phyloP scores from a whole-genome alignment of 2,888 invertebrate genomes.

The Lithophane leautieri region DNA sequence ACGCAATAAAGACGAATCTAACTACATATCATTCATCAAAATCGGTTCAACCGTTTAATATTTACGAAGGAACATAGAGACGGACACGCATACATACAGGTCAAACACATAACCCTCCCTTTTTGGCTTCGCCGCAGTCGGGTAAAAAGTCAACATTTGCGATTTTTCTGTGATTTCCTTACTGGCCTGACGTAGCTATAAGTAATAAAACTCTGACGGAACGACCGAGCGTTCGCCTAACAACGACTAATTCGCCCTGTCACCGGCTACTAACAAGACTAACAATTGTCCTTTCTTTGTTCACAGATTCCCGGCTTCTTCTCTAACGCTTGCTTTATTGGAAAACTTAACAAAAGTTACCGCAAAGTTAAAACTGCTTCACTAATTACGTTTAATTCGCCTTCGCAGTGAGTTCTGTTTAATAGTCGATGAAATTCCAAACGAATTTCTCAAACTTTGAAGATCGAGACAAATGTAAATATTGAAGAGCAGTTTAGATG shows the following conservation, averaged over 20 bases:
- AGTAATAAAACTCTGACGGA: slow-evolving; percentile 54
- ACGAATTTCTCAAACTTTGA: slow-evolving; percentile 55
- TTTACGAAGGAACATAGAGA: too few relatives aligned
- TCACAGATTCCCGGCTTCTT: slow-evolving; percentile 82
- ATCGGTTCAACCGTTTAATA: too few relatives aligned
- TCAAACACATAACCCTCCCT: too few relatives aligned
- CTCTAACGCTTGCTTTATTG: slow-evolving; percentile 75
- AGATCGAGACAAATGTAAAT: slow-evolving; percentile 62
- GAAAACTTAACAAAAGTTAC: slow-evolving; percentile 73
- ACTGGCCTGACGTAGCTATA: slow-evolving; percentile 44
- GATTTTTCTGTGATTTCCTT: slow-evolving; percentile 59
- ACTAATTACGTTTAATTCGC: slow-evolving; percentile 61
- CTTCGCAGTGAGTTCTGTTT: slow-evolving; percentile 52
- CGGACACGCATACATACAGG: too few relatives aligned
- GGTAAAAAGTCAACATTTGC: slow-evolving; percentile 51
- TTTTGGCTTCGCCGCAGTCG: too few relatives aligned
- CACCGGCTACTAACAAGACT: slow-evolving; percentile 82
- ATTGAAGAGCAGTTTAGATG: slow-evolving; percentile 58
- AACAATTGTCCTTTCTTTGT: slow-evolving; percentile 87
- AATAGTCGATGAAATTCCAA: slow-evolving; percentile 64
- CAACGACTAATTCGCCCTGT: slow-evolving; percentile 75
- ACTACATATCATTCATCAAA: too few relatives aligned
- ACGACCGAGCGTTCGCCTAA: slow-evolving; percentile 64
- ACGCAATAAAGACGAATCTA: too few relatives aligned
- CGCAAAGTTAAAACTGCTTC: slow-evolving; percentile 61